Evolutionary conservation across 2,888 invertebrate genomes (phyloP).

Genomic region (Ceriagrion tenellum): DNA sequence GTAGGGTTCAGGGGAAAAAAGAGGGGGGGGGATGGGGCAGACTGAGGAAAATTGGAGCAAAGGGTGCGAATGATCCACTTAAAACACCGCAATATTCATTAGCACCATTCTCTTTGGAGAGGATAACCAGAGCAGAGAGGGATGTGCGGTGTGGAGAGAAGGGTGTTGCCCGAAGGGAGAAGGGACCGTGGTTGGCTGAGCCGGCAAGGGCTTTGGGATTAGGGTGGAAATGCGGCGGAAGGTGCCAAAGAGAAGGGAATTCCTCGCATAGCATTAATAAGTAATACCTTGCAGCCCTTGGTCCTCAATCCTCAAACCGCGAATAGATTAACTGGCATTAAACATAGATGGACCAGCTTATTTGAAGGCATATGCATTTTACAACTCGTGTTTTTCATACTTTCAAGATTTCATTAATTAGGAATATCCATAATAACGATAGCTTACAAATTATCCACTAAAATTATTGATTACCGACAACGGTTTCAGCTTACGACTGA

Average conservation of each 20-base stretch:
- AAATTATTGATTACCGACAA: no score
- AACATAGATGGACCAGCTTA: no score
- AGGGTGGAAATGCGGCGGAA: neutral
- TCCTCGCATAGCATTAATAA: neutral
- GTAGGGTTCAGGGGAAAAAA: neutral
- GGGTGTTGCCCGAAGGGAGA: neutral
- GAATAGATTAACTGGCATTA: neutral
- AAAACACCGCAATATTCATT: slow-evolving; percentile 55
- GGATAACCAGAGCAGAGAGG: neutral
- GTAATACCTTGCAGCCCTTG: neutral
- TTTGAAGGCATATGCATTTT: no score
- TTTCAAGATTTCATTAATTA: no score
- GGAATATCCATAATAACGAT: no score
- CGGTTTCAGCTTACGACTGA: no score
- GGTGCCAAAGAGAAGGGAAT: neutral
- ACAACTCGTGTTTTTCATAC: no score
- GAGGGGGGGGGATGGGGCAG: neutral
- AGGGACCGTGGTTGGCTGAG: neutral
- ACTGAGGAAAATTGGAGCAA: slow-evolving; percentile 50
- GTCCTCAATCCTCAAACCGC: neutral
- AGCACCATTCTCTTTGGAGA: slow-evolving; percentile 47
- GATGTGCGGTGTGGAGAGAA: neutral
- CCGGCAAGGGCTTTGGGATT: neutral
- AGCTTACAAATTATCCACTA: no score
- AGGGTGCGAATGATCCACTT: slow-evolving; percentile 56